A percentile compares a stretch with the other conserved stretches of the same genome.
These are phyloP conservation scores for Morphnarchus princeps DNA, from an alignment of 2,113 vertebrate genomes.

Conservation along the genomic window DNA sequence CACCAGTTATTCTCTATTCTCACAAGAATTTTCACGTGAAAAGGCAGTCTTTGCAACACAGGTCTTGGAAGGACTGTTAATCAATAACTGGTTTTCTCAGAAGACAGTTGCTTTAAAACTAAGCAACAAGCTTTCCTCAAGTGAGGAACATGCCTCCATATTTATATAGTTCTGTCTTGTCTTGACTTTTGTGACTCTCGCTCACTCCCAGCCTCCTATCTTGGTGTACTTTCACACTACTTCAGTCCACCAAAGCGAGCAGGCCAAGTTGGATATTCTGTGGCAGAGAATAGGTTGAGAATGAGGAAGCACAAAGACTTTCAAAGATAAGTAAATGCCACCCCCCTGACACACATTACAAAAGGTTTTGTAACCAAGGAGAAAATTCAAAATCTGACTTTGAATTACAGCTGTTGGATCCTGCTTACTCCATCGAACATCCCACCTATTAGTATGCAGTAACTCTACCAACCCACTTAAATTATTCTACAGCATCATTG, in stretches of 20 bases:
- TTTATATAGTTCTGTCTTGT: not conserved
- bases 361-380: not conserved
- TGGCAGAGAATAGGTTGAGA: not conserved
- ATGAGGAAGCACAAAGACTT: not conserved
- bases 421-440: not conserved
- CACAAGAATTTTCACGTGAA: not conserved
- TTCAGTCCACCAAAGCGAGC: not conserved
- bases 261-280: not conserved
- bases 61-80: not conserved
- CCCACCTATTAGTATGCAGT: not conserved
- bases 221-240: not conserved
- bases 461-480: not conserved
- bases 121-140: not conserved
- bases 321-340: not conserved
- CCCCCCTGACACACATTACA: not conserved
- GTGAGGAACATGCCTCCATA: not conserved
- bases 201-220: not conserved
- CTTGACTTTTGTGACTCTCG: accelerated
- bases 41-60: not conserved
- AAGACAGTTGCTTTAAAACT: not conserved
- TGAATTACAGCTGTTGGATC: not conserved
- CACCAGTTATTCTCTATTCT: not conserved
- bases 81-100: not conserved
- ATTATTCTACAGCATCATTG: not conserved
- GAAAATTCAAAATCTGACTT: not conserved